Evolutionary conservation across 2,888 invertebrate species (phyloP).

Genomic region (Heliconius cydno): DNA sequence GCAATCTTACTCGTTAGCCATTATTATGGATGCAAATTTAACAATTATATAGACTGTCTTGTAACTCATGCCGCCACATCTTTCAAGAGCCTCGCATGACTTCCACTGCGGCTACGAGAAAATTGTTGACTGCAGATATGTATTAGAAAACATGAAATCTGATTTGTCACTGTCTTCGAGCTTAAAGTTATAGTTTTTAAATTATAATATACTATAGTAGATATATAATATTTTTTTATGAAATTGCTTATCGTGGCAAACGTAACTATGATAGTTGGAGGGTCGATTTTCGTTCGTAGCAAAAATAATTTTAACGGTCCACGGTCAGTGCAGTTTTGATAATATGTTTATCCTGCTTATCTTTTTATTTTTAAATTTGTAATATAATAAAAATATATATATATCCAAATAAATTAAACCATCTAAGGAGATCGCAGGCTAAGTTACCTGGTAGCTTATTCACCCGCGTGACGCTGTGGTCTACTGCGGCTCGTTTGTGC

Average conservation of each 20-base stretch:
- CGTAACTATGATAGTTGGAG: background rate
- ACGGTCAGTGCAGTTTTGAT: background rate
- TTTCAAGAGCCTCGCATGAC: conserved; percentile 63
- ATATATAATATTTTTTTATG: background rate
- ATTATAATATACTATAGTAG: background rate
- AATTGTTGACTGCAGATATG: conserved; percentile 53
- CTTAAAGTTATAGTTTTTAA: background rate
- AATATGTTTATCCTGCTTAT: background rate
- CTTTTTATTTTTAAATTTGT: background rate
- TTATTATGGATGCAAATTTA: conserved; percentile 79
- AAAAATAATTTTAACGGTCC: background rate
- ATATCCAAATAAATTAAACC: background rate
- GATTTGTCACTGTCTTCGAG: conserved; percentile 5
- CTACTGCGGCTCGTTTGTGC: conserved; percentile 59
- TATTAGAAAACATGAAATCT: conserved; percentile 42
- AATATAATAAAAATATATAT: background rate
- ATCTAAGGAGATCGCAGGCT: background rate
- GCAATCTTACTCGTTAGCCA: conserved; percentile 75
- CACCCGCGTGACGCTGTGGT: conserved; percentile 54
- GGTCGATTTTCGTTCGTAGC: background rate
- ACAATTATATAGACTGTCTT: conserved; percentile 67
- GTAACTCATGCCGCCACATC: conserved; percentile 56
- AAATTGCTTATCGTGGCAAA: no score
- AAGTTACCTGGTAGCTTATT: conserved; percentile 29
- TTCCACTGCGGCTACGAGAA: conserved; percentile 55